Evolutionary conservation across 35 echinoderm and acorn worm species (phyloP).

Genomic region (Antedon bifida): DNA sequence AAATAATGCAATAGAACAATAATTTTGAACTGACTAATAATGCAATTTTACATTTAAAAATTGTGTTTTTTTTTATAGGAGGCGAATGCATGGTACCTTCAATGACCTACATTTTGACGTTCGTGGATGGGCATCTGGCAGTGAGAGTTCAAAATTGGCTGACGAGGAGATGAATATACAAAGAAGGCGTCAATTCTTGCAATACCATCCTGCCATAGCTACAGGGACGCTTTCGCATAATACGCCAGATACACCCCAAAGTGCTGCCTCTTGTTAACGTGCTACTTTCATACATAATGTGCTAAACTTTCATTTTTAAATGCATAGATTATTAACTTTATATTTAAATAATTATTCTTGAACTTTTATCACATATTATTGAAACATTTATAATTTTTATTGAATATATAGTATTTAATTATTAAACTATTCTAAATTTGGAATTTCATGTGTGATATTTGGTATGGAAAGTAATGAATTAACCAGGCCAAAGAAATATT

Average conservation of each 20-base stretch:
- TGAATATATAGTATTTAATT: too few species aligned
- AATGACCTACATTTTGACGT: slow-evolving; percentile 80
- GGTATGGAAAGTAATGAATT: too few species aligned
- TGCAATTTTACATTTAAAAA: neutral
- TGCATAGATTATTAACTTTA: neutral
- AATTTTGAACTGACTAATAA: too few species aligned
- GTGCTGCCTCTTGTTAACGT: neutral
- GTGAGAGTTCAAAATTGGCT: slow-evolving; percentile 10
- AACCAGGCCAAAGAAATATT: too few species aligned
- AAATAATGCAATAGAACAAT: too few species aligned
- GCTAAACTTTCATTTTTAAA: neutral
- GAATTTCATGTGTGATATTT: too few species aligned
- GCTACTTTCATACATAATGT: neutral
- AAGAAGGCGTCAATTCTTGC: slow-evolving; percentile 16
- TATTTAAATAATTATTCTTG: neutral
- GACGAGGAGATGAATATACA: slow-evolving; percentile 55
- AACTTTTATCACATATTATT: neutral
- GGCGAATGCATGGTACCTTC: slow-evolving; percentile 66
- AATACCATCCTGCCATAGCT: neutral
- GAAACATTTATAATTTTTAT: too few species aligned
- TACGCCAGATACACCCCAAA: neutral
- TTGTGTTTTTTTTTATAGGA: slow-evolving; percentile 30
- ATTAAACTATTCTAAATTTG: too few species aligned
- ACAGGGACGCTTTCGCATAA: neutral
- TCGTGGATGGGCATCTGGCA: neutral